Evolutionary conservation across 2,888 invertebrate genomes (phyloP).

Genomic region (Orthonychiurus folsomi): DNA sequence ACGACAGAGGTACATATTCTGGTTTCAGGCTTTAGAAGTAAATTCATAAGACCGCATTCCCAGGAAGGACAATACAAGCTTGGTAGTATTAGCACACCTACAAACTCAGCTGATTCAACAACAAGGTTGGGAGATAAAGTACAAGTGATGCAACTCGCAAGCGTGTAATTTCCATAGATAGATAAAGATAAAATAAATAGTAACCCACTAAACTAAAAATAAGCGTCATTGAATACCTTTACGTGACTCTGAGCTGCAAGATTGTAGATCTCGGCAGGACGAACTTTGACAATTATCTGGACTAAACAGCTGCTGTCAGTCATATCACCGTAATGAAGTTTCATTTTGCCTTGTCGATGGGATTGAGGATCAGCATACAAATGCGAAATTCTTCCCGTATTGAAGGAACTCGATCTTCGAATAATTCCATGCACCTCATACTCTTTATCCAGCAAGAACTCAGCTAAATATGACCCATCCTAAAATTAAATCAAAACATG

Average conservation of each 20-base stretch:
- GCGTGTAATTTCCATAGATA: neutral
- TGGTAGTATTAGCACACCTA: too few species aligned
- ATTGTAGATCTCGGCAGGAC: constrained; percentile 93
- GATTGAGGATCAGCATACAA: constrained; percentile 81
- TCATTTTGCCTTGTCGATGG: constrained; percentile 81
- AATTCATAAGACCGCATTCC: too few species aligned
- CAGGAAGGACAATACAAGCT: too few species aligned
- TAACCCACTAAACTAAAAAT: constrained; percentile 3
- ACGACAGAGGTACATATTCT: too few species aligned
- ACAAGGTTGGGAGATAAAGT: neutral
- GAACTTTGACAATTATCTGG: constrained; percentile 67
- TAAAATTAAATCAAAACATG: constrained; percentile 45
- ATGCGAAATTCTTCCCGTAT: constrained; percentile 92
- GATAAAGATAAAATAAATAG: constrained; percentile 2
- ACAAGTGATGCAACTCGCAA: neutral
- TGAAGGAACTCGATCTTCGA: constrained; percentile 87
- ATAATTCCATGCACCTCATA: constrained; percentile 95
- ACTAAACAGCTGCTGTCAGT: constrained; percentile 93
- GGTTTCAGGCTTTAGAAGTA: too few species aligned
- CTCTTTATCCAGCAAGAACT: constrained; percentile 81
- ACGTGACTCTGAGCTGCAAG: constrained; percentile 98
- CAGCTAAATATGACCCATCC: constrained; percentile 97
- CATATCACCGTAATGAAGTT: constrained; percentile 96
- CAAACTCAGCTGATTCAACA: neutral
- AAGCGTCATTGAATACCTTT: constrained; percentile 58